Evolutionary conservation across 2,888 invertebrate genomes (phyloP).

Genomic region (Mythimna ferrago): DNA sequence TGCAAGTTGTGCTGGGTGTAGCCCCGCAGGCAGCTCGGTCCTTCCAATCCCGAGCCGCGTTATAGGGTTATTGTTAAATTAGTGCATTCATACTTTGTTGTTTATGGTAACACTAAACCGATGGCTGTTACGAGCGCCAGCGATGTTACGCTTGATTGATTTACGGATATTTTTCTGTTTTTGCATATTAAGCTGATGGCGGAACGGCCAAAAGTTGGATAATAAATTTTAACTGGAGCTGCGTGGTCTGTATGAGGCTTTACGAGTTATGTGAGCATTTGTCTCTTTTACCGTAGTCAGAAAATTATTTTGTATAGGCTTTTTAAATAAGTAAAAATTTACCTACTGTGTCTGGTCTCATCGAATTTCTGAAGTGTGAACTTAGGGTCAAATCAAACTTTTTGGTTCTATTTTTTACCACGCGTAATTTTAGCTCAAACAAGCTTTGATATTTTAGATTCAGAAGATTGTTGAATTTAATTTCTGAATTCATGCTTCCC

Average conservation of each 20-base stretch:
- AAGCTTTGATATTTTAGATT: background rate
- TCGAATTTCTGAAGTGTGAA: background rate
- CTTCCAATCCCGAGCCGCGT: constrained; percentile 56
- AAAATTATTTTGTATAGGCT: background rate
- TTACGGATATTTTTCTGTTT: constrained; percentile 60
- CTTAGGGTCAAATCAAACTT: background rate
- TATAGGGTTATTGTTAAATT: constrained; percentile 78
- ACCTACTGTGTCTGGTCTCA: background rate
- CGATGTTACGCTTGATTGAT: constrained; percentile 69
- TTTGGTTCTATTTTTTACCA: background rate
- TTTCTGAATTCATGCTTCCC: background rate
- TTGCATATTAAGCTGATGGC: constrained; percentile 56
- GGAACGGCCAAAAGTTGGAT: constrained; percentile 39
- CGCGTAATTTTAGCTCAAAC: background rate
- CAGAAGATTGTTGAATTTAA: background rate
- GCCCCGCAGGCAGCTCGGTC: constrained; percentile 49
- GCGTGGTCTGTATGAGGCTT: constrained; percentile 8
- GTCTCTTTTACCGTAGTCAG: constrained; percentile 15
- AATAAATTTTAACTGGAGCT: constrained; percentile 37
- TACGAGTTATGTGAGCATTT: constrained; percentile 24
- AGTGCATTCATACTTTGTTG: constrained; percentile 80
- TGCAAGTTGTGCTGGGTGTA: constrained; percentile 56
- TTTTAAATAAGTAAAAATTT: background rate
- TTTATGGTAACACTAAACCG: constrained; percentile 73
- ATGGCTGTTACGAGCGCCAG: constrained; percentile 69